A percentile compares a stretch with the other conserved stretches of the same genome.
Conservation (phyloP, 2,113 vertebrate species). For the Triplophysa dalaica region DNA sequence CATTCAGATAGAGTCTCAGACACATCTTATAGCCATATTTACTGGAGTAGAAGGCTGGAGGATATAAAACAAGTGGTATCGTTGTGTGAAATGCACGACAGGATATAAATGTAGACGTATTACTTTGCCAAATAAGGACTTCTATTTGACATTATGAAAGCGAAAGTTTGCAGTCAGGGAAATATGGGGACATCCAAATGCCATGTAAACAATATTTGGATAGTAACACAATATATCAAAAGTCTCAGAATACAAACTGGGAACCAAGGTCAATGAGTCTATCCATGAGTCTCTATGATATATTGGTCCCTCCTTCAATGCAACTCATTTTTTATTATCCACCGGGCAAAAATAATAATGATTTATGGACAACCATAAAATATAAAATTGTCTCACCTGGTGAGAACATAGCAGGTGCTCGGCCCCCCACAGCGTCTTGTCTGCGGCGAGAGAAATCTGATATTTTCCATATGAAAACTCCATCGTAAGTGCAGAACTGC, state of each 20-base stretch:
- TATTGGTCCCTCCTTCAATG: no score
- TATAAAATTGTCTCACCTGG: conserved; percentile 77
- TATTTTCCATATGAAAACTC: conserved; percentile 95
- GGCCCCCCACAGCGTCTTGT: conserved; percentile 88
- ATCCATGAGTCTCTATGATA: no score
- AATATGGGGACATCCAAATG: neutral
- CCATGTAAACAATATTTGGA: no score
- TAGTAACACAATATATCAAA: neutral
- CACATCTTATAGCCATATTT: conserved; percentile 82
- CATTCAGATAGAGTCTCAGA: conserved; percentile 79
- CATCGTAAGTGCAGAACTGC: conserved; percentile 88
- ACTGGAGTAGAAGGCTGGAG: conserved; percentile 81
- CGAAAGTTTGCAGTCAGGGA: neutral
- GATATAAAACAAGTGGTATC: neutral
- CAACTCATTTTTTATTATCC: no score
- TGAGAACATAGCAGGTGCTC: conserved; percentile 93
- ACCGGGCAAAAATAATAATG: no score
- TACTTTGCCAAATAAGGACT: no score
- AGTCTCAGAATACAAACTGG: neutral
- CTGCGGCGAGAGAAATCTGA: conserved; percentile 88
- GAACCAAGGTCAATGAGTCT: no score
- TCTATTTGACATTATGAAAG: neutral
- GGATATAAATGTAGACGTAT: neutral
- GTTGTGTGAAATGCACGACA: neutral
- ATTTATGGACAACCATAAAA: neutral